A percentile compares a stretch with the other conserved stretches of the same genome.
phyloP scores from a whole-genome alignment of 2,888 invertebrate genomes.

The Yponomeuta plumbellus region DNA sequence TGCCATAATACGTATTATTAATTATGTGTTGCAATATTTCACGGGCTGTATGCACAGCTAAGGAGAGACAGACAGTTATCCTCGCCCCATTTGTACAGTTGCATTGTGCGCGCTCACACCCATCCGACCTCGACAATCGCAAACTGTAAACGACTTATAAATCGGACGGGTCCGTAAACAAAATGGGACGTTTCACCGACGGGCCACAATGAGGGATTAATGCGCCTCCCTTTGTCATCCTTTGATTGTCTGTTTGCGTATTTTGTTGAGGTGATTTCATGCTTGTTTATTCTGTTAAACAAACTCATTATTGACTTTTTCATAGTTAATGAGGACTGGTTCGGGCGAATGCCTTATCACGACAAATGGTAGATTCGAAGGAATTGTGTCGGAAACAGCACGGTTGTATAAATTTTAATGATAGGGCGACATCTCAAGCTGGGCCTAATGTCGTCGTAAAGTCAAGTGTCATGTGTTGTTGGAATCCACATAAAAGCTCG shows the following conservation, averaged over 20 bases:
- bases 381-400: not conserved
- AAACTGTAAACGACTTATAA: constrained; percentile 50
- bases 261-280: constrained; percentile 70
- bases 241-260: constrained; percentile 60
- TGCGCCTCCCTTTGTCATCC: constrained; percentile 67
- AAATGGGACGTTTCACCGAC: constrained; percentile 56
- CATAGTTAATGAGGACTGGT: not conserved
- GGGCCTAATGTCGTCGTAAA: constrained; percentile 58
- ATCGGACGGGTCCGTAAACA: constrained; percentile 67
- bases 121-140: constrained; percentile 53
- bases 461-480: constrained; percentile 58
- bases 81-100: constrained; percentile 48
- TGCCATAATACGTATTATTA: constrained; percentile 2
- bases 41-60: constrained; percentile 61
- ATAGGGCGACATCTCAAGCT: constrained; percentile 49
- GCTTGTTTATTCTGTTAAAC: constrained; percentile 47
- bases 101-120: constrained; percentile 67
- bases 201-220: constrained; percentile 71
- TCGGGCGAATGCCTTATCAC: not conserved
- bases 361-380: not conserved
- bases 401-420: constrained; percentile 51
- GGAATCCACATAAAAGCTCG: constrained; percentile 60
- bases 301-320: constrained; percentile 18
- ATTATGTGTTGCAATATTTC: constrained; percentile 33
- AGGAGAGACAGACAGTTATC: constrained; percentile 59